phyloP scores from a whole-genome alignment of 64 coral and sea anemone genomes.

The Trachythela sp. region DNA sequence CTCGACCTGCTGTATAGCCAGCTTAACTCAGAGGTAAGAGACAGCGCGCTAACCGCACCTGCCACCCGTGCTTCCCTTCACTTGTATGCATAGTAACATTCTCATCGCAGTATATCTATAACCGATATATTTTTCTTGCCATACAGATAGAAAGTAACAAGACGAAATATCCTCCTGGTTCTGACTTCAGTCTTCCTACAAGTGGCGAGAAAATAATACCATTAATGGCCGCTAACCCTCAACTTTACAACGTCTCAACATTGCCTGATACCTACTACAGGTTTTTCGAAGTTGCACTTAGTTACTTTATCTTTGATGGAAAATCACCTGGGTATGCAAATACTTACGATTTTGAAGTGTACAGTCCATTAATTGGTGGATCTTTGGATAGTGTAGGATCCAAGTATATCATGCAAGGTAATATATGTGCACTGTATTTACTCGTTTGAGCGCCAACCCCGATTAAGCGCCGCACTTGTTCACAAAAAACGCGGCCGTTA shows the following conservation, averaged over 20 bases:
- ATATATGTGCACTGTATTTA: neutral
- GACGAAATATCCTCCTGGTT: slow-evolving; percentile 52
- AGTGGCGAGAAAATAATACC: slow-evolving; percentile 56
- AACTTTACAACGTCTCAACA: slow-evolving; percentile 52
- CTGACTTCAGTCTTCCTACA: slow-evolving; percentile 63
- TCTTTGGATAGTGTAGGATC: slow-evolving; percentile 28
- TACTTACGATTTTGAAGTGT: slow-evolving; percentile 45
- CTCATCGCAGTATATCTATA: too few relatives aligned
- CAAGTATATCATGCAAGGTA: slow-evolving; percentile 66
- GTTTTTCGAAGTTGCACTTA: slow-evolving; percentile 75
- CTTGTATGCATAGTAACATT: too few relatives aligned
- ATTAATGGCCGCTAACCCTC: slow-evolving; percentile 62
- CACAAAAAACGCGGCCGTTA: too few relatives aligned
- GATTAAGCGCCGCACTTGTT: too few relatives aligned
- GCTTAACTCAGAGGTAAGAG: too few relatives aligned
- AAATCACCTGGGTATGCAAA: slow-evolving; percentile 57
- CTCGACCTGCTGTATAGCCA: too few relatives aligned
- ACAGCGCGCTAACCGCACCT: too few relatives aligned
- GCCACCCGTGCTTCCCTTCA: too few relatives aligned
- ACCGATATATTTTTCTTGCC: neutral
- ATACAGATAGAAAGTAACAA: slow-evolving; percentile 61
- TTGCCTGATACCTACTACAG: slow-evolving; percentile 71
- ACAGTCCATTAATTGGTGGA: slow-evolving; percentile 57
- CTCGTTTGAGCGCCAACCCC: too few relatives aligned
- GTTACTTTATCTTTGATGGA: slow-evolving; percentile 60